Percentiles rank a stretch among this genome's conserved stretches.
Evolutionary conservation across 2,113 vertebrate species (phyloP).

Genomic region (Nothocercus julius): DNA sequence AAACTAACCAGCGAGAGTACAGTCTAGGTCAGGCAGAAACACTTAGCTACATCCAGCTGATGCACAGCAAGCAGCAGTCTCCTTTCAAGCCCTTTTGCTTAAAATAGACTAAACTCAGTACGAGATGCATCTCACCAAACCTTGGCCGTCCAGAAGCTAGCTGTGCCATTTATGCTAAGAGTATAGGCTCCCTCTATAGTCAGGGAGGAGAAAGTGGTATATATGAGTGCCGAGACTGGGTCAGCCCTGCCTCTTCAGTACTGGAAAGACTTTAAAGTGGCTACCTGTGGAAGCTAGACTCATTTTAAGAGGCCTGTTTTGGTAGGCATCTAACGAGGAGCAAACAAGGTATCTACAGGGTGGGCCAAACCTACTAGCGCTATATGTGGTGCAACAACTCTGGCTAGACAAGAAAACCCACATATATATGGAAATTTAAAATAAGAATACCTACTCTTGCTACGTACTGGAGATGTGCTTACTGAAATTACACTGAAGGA

Average conservation of each 20-base stretch:
- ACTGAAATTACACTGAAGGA: neutral
- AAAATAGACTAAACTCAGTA: neutral
- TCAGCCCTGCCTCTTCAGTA: neutral
- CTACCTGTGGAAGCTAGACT: neutral
- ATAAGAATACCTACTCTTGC: accelerated
- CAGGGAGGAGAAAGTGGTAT: neutral
- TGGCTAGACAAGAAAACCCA: neutral
- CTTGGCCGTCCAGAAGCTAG: neutral
- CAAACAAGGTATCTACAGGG: neutral
- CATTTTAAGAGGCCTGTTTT: neutral
- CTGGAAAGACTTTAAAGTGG: neutral
- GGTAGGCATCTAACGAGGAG: neutral
- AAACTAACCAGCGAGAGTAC: neutral
- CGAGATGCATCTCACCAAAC: neutral
- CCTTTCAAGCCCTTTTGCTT: neutral
- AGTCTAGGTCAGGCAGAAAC: neutral
- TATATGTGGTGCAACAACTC: neutral
- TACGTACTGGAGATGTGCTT: neutral
- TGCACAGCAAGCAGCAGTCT: neutral
- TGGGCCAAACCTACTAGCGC: neutral
- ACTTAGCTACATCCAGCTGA: neutral
- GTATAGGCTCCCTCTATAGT: neutral
- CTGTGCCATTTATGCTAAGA: neutral
- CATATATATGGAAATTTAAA: neutral
- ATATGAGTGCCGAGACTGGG: neutral